A percentile compares a stretch with the other conserved stretches of the same genome.
phyloP scores from a whole-genome alignment of 2,797 vertebrate genomes.

The Epinephelus coioides region DNA sequence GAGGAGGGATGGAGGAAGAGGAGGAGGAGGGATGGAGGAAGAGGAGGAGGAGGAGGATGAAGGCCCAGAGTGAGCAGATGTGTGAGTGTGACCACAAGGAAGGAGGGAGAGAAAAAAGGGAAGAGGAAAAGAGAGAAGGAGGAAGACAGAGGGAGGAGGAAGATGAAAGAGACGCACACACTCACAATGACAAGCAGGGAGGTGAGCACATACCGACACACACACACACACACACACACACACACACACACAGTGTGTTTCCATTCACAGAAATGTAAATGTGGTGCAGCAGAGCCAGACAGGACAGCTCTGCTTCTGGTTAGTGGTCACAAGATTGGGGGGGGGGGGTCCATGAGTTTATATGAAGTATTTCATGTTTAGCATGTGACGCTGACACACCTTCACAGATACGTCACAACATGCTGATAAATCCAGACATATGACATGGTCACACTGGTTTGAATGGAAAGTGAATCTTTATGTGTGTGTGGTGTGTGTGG shows the following conservation, averaged over 20 bases:
- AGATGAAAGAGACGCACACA: conserved; percentile 52
- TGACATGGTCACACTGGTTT: no score
- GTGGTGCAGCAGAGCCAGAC: conserved; percentile 64
- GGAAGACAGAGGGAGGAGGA: conserved; percentile 15
- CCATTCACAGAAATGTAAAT: conserved; percentile 77
- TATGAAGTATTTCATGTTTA: not conserved
- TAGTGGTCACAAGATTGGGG: not conserved
- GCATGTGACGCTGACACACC: not conserved
- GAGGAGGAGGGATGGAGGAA: not conserved
- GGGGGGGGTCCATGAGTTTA: not conserved
- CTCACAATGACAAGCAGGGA: conserved; percentile 3
- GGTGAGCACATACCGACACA: conserved; percentile 8
- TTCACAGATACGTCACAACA: no score
- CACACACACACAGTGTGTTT: conserved; percentile 38
- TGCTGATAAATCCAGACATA: no score
- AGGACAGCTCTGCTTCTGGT: conserved; percentile 47
- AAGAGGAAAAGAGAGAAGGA: not conserved
- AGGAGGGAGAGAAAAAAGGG: conserved; percentile 3
- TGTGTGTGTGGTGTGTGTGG: no score
- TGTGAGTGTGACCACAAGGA: conserved; percentile 16
- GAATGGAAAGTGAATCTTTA: not conserved
- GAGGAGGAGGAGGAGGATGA: not conserved
- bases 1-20: not conserved
- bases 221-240: conserved; percentile 17
- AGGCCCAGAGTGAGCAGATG: conserved; percentile 41